Conservation (phyloP, 2,888 invertebrate species). For the Drosophila heteroneura region DNA sequence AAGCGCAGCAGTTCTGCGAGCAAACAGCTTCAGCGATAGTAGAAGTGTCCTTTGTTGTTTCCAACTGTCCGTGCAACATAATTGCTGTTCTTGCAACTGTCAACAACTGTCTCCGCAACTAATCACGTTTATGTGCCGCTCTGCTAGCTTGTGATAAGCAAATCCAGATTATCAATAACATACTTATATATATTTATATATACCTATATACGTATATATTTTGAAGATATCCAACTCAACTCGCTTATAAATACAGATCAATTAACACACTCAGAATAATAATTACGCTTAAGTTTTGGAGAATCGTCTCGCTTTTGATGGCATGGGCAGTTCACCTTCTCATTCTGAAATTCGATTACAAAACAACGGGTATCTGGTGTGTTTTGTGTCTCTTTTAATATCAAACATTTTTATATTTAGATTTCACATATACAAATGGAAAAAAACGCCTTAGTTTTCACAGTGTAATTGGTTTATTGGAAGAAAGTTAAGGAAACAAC, state of each 20-base stretch:
- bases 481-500: neutral
- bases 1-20: slow-evolving; percentile 3
- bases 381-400: no score
- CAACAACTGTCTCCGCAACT: slow-evolving; percentile 16
- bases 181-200: no score
- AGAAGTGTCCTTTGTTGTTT: neutral
- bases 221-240: neutral
- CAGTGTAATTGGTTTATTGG: neutral
- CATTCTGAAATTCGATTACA: no score
- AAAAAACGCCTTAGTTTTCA: neutral
- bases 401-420: no score
- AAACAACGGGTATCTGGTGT: no score
- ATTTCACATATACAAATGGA: no score
- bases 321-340: no score
- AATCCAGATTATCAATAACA: no score
- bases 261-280: neutral
- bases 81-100: slow-evolving; percentile 15
- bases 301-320: neutral
- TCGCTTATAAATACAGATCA: neutral
- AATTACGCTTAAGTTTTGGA: neutral
- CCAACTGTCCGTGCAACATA: slow-evolving; percentile 46
- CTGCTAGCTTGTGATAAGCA: slow-evolving; percentile 12
- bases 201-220: neutral
- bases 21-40: slow-evolving; percentile 12
- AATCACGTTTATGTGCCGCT: slow-evolving; percentile 35